Base-by-base conservation (phyloP, 2,888 invertebrate genomes). In the Oscheius sp. region DNA sequence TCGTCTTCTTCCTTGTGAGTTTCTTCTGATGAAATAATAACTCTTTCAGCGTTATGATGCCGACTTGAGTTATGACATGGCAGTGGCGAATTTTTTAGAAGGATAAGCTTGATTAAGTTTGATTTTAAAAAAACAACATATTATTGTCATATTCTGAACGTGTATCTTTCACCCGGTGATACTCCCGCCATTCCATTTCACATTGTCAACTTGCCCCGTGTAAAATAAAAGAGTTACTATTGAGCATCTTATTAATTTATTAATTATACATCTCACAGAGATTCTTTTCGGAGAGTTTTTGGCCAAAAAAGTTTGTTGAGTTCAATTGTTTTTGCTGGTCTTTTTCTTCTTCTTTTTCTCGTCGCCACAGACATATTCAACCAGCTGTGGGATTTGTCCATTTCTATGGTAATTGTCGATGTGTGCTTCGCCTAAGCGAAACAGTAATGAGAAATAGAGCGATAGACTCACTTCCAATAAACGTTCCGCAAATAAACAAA, bases 401-500 rank as follows among this genome's bases (percentile, higher is more conserved):
- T 86, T 82, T 39, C 78, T 69, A 69, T 85, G 82, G 64, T 85
- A 85, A 57, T 85, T 84, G 31, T 85, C 81, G 37, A 85, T 83
- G 70, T 85, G 85, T 34, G 83, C 75, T 53, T 83, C 81, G 53
- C 81, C 82, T 83, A 57, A 34, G 75, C 69, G 25, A n/a, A 31
- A 17, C 27, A 65, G 17, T 37, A 46, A 23, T 15, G 42, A 10
- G 25, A 27, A 15, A 6, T 27, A 10, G 12, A 33, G 20, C n/a
- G 15, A 4, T 1, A 25, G 27, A 63, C 82, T 69, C 29, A 83
- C 84, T 84, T 76, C 85, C 85, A 45, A 85, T 85, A 63, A 84
- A 85, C 10, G 85, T 85, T 46, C 85, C 85, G 70, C 85, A 85
- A 72, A 85, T 86, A 71, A 85, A 85, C 10, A 85, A 70, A 33